These are phyloP conservation scores for Pleuronectes platessa DNA, from an alignment of 2,113 vertebrate species.

Conservation along the genomic window DNA sequence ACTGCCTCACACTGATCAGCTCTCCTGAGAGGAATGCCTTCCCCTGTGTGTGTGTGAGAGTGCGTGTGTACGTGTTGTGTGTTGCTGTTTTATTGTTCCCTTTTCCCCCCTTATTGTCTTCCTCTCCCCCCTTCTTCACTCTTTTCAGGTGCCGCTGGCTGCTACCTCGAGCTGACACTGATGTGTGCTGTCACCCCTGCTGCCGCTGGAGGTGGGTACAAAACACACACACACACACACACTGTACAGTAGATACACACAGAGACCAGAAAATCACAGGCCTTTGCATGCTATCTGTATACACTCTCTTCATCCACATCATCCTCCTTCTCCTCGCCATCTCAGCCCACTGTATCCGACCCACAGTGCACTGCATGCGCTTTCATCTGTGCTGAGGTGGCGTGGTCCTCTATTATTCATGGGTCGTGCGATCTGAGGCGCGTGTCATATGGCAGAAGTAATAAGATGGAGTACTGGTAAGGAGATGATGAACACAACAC, in stretches of 20 bases:
- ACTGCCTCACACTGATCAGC: conserved; percentile 86
- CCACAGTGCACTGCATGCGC: conserved; percentile 73
- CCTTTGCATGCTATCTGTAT: conserved; percentile 69
- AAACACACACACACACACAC: conserved; percentile 43
- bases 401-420: conserved; percentile 87
- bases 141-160: conserved; percentile 88
- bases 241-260: conserved; percentile 19
- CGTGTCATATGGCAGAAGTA: conserved; percentile 83
- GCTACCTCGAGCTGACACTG: conserved; percentile 73
- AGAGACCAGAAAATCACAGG: conserved; percentile 63
- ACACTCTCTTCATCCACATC: conserved; percentile 49
- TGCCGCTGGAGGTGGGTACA: conserved; percentile 63
- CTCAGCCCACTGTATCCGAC: conserved; percentile 70
- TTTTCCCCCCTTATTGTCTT: conserved; percentile 47
- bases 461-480: conserved; percentile 80
- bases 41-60: conserved; percentile 45
- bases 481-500: conserved; percentile 69
- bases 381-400: conserved; percentile 85
- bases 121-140: conserved; percentile 47
- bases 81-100: conserved; percentile 82
- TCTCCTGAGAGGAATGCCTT: conserved; percentile 86
- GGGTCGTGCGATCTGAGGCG: conserved; percentile 76
- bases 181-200: conserved; percentile 78
- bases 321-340: conserved; percentile 38
- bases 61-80: conserved; percentile 50